Evolutionary conservation across 2,888 invertebrate genomes (phyloP), one percentile per base, ranked within the genome.

Genomic region (Camptogramma bilineatum): DNA sequence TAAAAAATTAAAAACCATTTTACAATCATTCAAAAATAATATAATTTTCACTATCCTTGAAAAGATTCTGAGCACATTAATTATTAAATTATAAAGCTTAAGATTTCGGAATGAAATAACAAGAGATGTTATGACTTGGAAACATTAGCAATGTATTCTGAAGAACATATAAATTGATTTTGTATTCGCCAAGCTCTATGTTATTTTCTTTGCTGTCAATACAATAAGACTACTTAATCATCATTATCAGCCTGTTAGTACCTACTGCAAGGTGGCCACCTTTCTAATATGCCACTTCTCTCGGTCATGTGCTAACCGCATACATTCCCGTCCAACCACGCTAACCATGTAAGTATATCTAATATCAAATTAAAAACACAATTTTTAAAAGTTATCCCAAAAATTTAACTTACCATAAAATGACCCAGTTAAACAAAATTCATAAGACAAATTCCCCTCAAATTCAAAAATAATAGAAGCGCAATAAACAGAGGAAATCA

Each of bases 401-500:
- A 39, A 31, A 4, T 13, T 13, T 13, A 13, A 39, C 10, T 34
- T 34, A 47, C 31, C 17, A 28, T 17, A 52, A 54, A 57, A 10
- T 57, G 39, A 24, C 31, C 13, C 58, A 56, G 51, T 54, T 51
- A 65, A 62, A 46, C 62, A 51, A 39, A 46, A 52, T 48, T 46
- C 28, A 48, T 48, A 42, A 48, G 16, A 61, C 48, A 50, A 28
- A 52, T 48, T 44, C 56, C 31, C 19, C 44, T 46, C 34, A 50
- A 39, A 73, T 75, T 72, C 76, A 74, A 77, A 82, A 85, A 83
- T 81, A 80, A 73, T 75, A 69, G 74, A 73, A 76, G 76, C 80
- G 77, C 80, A 76, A 87, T 88, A 89, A 91, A 89, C 79, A 80
- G 78, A 79, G 85, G 84, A 87, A 88, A 90, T 90, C 87, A 90